phyloP scores from a whole-genome alignment of 2,113 vertebrate species.

The Megaleporinus macrocephalus region DNA sequence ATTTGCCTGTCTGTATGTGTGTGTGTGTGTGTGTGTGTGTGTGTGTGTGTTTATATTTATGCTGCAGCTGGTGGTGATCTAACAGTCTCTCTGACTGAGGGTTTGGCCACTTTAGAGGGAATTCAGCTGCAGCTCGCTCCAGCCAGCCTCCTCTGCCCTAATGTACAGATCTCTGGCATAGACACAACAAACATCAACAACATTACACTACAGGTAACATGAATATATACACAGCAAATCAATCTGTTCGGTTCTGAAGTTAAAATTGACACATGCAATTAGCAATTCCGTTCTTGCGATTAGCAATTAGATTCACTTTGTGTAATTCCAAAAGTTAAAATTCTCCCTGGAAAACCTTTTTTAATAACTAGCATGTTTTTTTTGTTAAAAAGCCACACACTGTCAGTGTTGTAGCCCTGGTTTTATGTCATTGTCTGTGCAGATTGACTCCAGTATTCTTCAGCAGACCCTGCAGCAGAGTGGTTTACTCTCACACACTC shows the following conservation, averaged over 20 bases:
- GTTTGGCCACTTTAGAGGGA: slow-evolving; percentile 92
- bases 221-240: not conserved
- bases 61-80: slow-evolving; percentile 89
- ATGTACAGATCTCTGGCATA: slow-evolving; percentile 96
- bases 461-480: slow-evolving; percentile 93
- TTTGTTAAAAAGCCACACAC: no score
- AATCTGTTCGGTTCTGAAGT: no score
- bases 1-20: no score
- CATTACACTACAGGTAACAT: slow-evolving; percentile 91
- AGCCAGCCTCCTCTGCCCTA: slow-evolving; percentile 90
- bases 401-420: no score
- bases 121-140: slow-evolving; percentile 94
- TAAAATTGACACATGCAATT: no score
- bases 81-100: slow-evolving; percentile 94
- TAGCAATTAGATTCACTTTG: not conserved
- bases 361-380: no score
- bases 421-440: slow-evolving; percentile 35
- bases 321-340: no score
- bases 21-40: not conserved
- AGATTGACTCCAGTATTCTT: slow-evolving; percentile 92
- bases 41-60: slow-evolving; percentile 37
- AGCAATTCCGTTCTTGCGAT: no score
- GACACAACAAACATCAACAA: slow-evolving; percentile 94
- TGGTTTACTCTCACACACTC: slow-evolving; percentile 85
- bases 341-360: no score